Base-by-base conservation (phyloP, 2,888 invertebrate genomes). In the Eilema sororculum region DNA sequence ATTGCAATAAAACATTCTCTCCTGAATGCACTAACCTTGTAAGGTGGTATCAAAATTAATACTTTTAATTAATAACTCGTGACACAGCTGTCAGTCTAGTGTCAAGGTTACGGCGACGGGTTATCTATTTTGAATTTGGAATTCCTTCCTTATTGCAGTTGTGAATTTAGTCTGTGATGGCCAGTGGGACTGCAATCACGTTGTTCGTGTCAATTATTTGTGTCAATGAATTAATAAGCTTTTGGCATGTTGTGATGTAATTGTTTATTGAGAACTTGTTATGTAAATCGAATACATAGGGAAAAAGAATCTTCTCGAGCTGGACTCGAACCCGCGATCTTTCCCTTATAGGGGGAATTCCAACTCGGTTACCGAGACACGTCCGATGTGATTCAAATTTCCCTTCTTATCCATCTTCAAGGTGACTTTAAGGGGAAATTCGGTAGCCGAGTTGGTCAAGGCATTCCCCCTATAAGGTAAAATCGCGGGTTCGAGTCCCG, bases 11-110 rank as follows among this genome's bases (percentile, higher is more conserved):
- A 22, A 66, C n/a, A 58, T 28, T 37, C 41, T 41, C 41, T 25
- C 3, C 75, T 81, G 68, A 80, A 85, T 80, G 85, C 87, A 81
- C 58, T 85, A 83, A 88, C 88, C 89, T 89, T 87, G 89, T 85
- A 80, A 78, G 69, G 78, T 69, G 76, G 81, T 85, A 81, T 86
- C 78, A 80, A 79, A 80, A 79, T 79, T 83, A 79, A 77, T 76
- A 75, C 75, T 82, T 84, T 82, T 81, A 85, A 84, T 85, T 79
- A 82, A 79, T 76, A 72, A 73, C 68, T 78, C 87, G 88, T 88
- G 88, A 84, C 84, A 72, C 71, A 80, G 75, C 78, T 85, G 82
- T 82, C 85, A 77, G 69, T 78, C 68, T 74, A 82, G 82, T 81
- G 83, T 84, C 84, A 83, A 78, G 84, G 83, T 77, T 64, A 77